These are phyloP conservation scores for Metaphire vulgaris DNA, from an alignment of 1,140 invertebrate species.

Conservation along the genomic window DNA sequence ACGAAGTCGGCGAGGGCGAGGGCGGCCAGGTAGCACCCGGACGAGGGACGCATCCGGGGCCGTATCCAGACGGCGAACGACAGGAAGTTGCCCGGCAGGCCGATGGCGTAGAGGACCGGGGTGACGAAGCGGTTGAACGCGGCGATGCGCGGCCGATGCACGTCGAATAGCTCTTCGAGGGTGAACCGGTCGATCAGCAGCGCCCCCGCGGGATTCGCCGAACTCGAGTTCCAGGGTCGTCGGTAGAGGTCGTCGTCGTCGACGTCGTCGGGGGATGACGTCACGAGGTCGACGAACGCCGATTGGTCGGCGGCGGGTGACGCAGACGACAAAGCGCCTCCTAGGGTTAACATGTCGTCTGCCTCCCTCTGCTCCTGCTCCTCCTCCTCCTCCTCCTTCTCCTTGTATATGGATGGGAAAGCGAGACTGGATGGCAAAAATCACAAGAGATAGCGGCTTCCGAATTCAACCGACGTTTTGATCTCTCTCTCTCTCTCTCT, in stretches of 20 bases:
- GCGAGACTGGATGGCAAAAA: too few species aligned
- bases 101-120: conserved; percentile 23
- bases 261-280: too few species aligned
- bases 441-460: too few species aligned
- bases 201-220: too few species aligned
- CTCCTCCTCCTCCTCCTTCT: too few species aligned
- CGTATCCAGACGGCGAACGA: conserved; percentile 30
- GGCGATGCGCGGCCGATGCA: conserved; percentile 8
- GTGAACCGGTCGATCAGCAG: not conserved
- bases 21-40: conserved; percentile 31
- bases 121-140: conserved; percentile 22
- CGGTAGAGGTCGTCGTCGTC: too few species aligned
- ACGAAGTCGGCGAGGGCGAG: conserved; percentile 28
- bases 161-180: not conserved
- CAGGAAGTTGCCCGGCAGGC: conserved; percentile 29
- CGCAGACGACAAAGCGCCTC: too few species aligned
- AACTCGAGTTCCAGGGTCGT: too few species aligned
- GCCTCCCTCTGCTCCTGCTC: not conserved
- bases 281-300: too few species aligned
- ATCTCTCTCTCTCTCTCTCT: not conserved
- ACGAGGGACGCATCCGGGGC: conserved; percentile 24
- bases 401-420: too few species aligned
- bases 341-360: too few species aligned
- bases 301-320: too few species aligned
- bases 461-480: not conserved